phyloP scores from a whole-genome alignment of 2,888 invertebrate species.

The Drosophila suboccidentalis region DNA sequence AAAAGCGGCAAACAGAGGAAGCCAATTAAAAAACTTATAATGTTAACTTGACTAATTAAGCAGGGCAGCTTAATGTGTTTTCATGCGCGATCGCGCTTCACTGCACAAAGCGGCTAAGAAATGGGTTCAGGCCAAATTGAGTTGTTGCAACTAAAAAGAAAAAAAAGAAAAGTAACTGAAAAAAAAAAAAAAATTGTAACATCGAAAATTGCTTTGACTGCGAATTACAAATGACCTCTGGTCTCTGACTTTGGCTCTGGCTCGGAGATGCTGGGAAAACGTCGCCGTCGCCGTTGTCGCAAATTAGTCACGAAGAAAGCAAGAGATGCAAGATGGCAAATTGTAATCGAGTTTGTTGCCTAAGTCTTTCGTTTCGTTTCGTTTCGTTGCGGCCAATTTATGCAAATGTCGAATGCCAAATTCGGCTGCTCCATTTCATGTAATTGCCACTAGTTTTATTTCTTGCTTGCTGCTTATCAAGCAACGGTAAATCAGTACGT shows the following conservation, averaged over 20 bases:
- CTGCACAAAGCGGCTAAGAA: constrained; percentile 7
- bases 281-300: constrained; percentile 60
- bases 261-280: constrained; percentile 61
- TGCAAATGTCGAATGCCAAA: constrained; percentile 68
- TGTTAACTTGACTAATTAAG: constrained; percentile 56
- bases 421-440: constrained; percentile 70
- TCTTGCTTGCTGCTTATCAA: constrained; percentile 49
- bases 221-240: constrained; percentile 64
- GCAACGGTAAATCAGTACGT: constrained; percentile 77
- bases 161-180: not conserved
- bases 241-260: constrained; percentile 43
- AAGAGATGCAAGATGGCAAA: constrained; percentile 30
- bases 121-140: constrained; percentile 53
- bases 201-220: constrained; percentile 65
- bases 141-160: constrained; percentile 47
- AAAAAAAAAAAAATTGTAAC: constrained; percentile 64
- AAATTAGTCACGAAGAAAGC: constrained; percentile 77
- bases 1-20: constrained; percentile 8
- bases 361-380: constrained; percentile 65
- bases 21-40: constrained; percentile 63
- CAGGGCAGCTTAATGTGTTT: constrained; percentile 41
- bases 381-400: constrained; percentile 64
- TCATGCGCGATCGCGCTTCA: constrained; percentile 45
- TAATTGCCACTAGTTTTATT: constrained; percentile 67
- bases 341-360: constrained; percentile 70